Percentiles rank a stretch among this genome's conserved stretches.
These are phyloP conservation scores for Penaeus japonicus DNA, from an alignment of 1,140 invertebrate genomes.

Conservation along the genomic window DNA sequence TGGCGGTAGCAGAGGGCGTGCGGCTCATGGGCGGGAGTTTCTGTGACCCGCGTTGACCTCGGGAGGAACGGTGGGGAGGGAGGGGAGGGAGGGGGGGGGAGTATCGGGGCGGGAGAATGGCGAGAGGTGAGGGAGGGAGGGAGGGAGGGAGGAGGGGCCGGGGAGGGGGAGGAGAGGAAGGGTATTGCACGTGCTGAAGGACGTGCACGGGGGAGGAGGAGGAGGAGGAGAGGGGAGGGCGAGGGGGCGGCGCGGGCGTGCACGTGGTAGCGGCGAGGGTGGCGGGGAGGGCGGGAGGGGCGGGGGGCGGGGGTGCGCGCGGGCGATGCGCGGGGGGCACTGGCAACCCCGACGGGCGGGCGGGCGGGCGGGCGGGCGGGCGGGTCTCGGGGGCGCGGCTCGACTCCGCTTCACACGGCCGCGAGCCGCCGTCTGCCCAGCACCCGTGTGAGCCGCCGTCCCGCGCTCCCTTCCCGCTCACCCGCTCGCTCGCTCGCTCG, in stretches of 20 bases:
- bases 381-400: neutral
- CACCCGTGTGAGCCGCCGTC: slow-evolving; percentile 31
- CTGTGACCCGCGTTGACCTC: too few relatives aligned
- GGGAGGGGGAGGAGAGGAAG: neutral
- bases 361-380: neutral
- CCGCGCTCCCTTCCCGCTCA: neutral
- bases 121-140: neutral
- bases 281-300: slow-evolving; percentile 27
- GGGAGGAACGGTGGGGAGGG: too few relatives aligned
- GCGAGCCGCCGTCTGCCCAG: slow-evolving; percentile 44
- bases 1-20: too few relatives aligned
- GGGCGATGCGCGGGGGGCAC: slow-evolving; percentile 16
- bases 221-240: slow-evolving; percentile 18
- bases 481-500: neutral
- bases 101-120: neutral
- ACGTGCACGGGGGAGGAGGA: slow-evolving; percentile 32
- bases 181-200: slow-evolving; percentile 39
- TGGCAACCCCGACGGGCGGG: slow-evolving; percentile 2
- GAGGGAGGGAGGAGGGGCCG: neutral
- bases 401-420: slow-evolving; percentile 33
- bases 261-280: slow-evolving; percentile 4
- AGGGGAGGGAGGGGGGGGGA: neutral
- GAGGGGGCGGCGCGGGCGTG: slow-evolving; percentile 20
- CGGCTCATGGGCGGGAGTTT: too few relatives aligned
- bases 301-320: neutral